A percentile compares a stretch with the other conserved stretches of the same genome.
Evolutionary conservation across 1,140 invertebrate species (phyloP).

Genomic region (Pseudomyrmex flavicornis): DNA sequence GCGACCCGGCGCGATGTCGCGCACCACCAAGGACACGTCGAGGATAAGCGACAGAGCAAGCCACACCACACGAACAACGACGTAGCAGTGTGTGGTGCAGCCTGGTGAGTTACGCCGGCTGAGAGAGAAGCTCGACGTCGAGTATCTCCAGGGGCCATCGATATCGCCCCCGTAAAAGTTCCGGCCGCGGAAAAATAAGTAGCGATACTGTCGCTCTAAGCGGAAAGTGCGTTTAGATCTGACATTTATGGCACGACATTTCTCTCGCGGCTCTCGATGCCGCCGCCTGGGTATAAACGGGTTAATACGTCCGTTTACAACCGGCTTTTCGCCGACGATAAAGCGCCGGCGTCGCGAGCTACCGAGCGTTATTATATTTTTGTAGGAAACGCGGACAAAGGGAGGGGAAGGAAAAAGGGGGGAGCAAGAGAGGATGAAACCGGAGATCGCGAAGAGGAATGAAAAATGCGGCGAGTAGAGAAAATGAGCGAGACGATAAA

Average conservation of each 20-base stretch:
- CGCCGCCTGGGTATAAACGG: conserved; percentile 46
- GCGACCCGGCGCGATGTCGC: conserved; percentile 25
- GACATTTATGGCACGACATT: conserved; percentile 54
- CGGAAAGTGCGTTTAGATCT: conserved; percentile 59
- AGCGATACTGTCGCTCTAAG: conserved; percentile 47
- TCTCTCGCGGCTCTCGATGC: conserved; percentile 58
- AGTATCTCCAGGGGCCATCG: conserved; percentile 22
- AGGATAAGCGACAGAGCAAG: conserved; percentile 44
- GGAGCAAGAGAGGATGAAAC: conserved; percentile 25
- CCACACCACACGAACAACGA: background rate
- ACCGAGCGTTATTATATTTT: conserved; percentile 53
- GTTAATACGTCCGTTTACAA: conserved; percentile 64
- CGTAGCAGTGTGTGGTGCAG: background rate
- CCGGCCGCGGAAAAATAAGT: conserved; percentile 33
- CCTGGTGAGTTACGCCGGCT: conserved; percentile 24
- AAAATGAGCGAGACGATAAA: conserved; percentile 58
- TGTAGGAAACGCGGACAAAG: conserved; percentile 6
- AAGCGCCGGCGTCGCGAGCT: conserved; percentile 20
- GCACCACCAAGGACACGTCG: background rate
- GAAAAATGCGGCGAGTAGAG: conserved; percentile 50
- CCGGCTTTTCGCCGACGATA: conserved; percentile 54
- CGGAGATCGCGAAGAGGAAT: conserved; percentile 12
- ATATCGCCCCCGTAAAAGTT: conserved; percentile 41
- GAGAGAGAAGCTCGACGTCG: background rate
- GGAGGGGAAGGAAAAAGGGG: conserved; percentile 43